Conservation (phyloP, 1,140 invertebrate species). For the Sycophila sp. region DNA sequence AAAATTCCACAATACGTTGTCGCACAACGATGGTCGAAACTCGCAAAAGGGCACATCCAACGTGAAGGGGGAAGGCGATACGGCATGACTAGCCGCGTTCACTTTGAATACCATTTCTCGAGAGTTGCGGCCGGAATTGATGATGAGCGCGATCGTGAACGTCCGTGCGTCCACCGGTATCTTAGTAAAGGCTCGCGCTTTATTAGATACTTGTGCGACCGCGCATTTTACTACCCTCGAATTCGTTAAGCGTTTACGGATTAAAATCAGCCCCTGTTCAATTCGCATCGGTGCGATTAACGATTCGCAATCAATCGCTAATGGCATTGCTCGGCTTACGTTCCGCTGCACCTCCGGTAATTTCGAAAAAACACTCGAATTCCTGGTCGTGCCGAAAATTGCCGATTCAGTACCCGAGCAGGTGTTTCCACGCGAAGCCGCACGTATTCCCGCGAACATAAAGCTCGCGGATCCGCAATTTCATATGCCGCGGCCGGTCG, state of each 20-base stretch:
- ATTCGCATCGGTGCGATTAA: background rate
- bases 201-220: conserved; percentile 27
- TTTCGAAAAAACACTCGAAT: background rate
- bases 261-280: background rate
- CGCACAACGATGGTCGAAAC: background rate
- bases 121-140: background rate
- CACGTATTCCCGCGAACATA: background rate
- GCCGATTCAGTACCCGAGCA: background rate
- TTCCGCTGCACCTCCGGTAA: background rate
- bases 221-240: background rate
- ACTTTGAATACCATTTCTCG: background rate
- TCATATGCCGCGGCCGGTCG: background rate
- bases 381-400: background rate
- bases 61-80: background rate
- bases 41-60: background rate
- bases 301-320: background rate
- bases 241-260: background rate
- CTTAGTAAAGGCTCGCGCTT: conserved; percentile 19
- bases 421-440: background rate
- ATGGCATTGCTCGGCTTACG: background rate
- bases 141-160: conserved; percentile 14
- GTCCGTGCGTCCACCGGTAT: conserved; percentile 19
- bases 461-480: conserved; percentile 19
- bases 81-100: background rate
- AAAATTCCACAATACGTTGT: background rate